Conservation (phyloP, 1,140 invertebrate species). For the Drosophila fuyamai region DNA sequence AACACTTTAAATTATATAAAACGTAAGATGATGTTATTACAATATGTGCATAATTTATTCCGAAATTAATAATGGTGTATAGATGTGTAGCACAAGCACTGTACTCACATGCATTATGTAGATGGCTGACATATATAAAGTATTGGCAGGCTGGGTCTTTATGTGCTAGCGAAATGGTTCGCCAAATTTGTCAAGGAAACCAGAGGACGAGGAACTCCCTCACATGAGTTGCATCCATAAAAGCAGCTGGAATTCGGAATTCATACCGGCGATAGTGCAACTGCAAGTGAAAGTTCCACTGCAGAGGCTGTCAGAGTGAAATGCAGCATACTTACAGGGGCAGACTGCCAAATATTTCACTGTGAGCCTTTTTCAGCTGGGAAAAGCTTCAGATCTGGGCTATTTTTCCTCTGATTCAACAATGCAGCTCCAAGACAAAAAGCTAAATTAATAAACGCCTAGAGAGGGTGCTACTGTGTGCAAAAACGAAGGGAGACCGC, state of each 20-base stretch:
- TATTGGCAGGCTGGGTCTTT: conserved; percentile 29
- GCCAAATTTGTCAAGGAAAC: conserved; percentile 38
- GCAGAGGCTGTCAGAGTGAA: conserved; percentile 40
- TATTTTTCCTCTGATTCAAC: conserved; percentile 1
- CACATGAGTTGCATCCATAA: conserved; percentile 16
- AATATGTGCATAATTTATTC: too few species aligned
- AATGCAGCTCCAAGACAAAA: conserved; percentile 30
- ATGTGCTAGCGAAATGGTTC: conserved; percentile 33
- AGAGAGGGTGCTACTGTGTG: conserved; percentile 7
- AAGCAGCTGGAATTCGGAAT: conserved; percentile 8
- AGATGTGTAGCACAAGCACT: neutral
- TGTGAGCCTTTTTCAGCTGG: conserved; percentile 6
- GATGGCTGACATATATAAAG: conserved; percentile 14
- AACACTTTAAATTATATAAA: too few species aligned
- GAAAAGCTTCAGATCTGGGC: conserved; percentile 7
- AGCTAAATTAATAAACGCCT: conserved; percentile 66
- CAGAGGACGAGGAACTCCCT: neutral
- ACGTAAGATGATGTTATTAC: too few species aligned
- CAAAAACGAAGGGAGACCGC: conserved; percentile 30
- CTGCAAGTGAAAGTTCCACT: conserved; percentile 8
- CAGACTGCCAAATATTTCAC: conserved; percentile 31
- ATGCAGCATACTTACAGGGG: conserved; percentile 53
- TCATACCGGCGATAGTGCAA: conserved; percentile 11
- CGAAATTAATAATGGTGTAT: too few species aligned
- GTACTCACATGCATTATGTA: conserved; percentile 31